Conservation (phyloP, 2,888 invertebrate species). For the Dascillus cervinus region DNA sequence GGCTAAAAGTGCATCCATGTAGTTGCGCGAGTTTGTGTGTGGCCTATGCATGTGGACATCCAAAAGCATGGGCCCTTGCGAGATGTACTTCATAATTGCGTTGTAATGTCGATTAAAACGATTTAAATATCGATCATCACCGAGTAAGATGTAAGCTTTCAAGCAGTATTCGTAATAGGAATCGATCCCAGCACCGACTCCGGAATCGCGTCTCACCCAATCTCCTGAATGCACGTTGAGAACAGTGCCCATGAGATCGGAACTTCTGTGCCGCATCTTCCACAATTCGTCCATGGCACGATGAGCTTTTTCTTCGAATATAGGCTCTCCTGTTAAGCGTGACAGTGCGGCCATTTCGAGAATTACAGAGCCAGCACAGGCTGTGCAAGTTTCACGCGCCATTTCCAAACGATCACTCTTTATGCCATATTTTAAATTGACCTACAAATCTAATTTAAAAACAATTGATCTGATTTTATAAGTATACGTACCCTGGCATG, state of each 20-base stretch:
- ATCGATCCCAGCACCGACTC: slow-evolving; percentile 98
- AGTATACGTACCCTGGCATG: slow-evolving; percentile 70
- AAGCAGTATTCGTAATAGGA: slow-evolving; percentile 98
- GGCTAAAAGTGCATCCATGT: slow-evolving; percentile 94
- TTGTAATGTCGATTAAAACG: slow-evolving; percentile 93
- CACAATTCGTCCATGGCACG: slow-evolving; percentile 95
- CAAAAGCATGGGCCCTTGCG: slow-evolving; percentile 87
- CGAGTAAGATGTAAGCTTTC: slow-evolving; percentile 92
- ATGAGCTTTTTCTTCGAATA: slow-evolving; percentile 92
- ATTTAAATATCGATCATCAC: slow-evolving; percentile 87
- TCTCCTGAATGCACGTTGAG: slow-evolving; percentile 97
- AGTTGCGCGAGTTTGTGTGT: slow-evolving; percentile 87
- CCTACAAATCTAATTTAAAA: neutral
- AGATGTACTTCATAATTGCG: slow-evolving; percentile 95
- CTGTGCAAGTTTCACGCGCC: slow-evolving; percentile 90
- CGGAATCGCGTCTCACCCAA: slow-evolving; percentile 94
- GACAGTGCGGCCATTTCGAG: slow-evolving; percentile 95
- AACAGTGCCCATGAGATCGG: slow-evolving; percentile 95
- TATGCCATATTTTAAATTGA: slow-evolving; percentile 77
- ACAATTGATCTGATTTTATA: too few species aligned
- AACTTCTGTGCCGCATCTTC: slow-evolving; percentile 82
- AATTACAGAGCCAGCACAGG: slow-evolving; percentile 97
- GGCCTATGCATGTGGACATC: slow-evolving; percentile 89
- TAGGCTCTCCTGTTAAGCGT: slow-evolving; percentile 80
- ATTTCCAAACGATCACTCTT: slow-evolving; percentile 65